Base-by-base conservation (phyloP, 2,113 vertebrate genomes). In the Gymnarchus niloticus region DNA sequence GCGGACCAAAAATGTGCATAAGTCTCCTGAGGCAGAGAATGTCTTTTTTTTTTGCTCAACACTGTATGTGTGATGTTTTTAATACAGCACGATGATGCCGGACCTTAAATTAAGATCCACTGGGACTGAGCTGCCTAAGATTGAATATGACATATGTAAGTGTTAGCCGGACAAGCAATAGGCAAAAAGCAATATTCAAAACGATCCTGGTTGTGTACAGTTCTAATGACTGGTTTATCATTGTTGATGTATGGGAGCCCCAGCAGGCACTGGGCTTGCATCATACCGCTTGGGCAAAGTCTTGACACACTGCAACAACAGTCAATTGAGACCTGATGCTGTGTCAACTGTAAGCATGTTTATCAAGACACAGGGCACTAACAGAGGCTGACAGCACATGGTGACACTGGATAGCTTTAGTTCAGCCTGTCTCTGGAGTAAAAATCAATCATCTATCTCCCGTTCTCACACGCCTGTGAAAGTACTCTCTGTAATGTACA, bases 401-500 rank as follows among this genome's bases (percentile, higher is more conserved):
- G 82, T 3, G 56, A 23, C 37, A n/a, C 33, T n/a, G 81, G 21
- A 8, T 19, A 46, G 54, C 28, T 46, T 56, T 19, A 41, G 9
- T n/a, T 83, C 37, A 10, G n/a, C 19, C 49, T 56, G 17, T 82
- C 28, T 82, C 82, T 21, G 21, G 33, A 56, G 81, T 69, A 5
- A 84, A 28, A 84, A 73, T 84, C 56, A 73, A n/a, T 77, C 6
- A 9, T 41, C 23, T 37, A 2, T 41, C 3, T 44, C 52, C n/a
- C 33, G 8, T 59, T 33, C 23, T 46, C 56, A 84, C 41, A 90
- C 90, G 83, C 48, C 88, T 88, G 85, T 84, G 87, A 81, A 89
- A 61, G 90, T 88, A 65, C 87, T 86, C 76, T 80, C 54, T 83
- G 41, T 87, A 91, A 91, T 17, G 28, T 69, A 69, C 14, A 41